A percentile compares a stretch with the other conserved stretches of the same genome.
These are phyloP conservation scores for Rotaria socialis DNA, from an alignment of 2,888 invertebrate genomes.

Conservation along the genomic window DNA sequence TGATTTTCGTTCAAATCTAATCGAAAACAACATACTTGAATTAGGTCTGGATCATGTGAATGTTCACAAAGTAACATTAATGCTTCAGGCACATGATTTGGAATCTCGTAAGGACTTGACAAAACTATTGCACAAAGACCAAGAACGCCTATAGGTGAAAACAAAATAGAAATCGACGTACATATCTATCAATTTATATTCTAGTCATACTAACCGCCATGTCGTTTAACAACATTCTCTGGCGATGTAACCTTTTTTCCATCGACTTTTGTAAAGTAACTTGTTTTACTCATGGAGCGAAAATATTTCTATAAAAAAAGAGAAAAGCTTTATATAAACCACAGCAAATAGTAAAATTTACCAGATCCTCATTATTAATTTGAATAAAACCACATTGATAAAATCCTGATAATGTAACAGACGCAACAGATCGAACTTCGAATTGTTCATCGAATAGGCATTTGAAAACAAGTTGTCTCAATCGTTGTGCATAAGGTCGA, in stretches of 20 bases:
- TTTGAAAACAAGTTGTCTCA: neutral
- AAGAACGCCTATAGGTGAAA: constrained; percentile 66
- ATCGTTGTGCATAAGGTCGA: neutral
- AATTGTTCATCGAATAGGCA: neutral
- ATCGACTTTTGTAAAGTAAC: neutral
- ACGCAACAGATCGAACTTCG: neutral
- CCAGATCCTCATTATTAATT: neutral
- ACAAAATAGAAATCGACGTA: too few species aligned
- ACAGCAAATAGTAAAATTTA: neutral
- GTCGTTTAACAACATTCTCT: neutral
- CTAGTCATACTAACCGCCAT: neutral
- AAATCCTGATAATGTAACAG: neutral
- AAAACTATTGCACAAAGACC: constrained; percentile 81
- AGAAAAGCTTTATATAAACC: neutral
- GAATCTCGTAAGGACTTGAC: constrained; percentile 81
- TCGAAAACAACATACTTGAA: constrained; percentile 66
- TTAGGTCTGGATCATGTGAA: constrained; percentile 79
- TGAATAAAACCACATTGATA: neutral
- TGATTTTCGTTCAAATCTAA: neutral
- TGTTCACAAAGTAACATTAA: constrained; percentile 74
- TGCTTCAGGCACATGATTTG: constrained; percentile 72
- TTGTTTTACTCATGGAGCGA: neutral
- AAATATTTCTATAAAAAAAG: neutral
- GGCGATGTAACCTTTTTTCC: neutral
- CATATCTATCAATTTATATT: too few species aligned